These are phyloP conservation scores for Drosophila bocki DNA, from an alignment of 1,140 invertebrate genomes.

Conservation along the genomic window DNA sequence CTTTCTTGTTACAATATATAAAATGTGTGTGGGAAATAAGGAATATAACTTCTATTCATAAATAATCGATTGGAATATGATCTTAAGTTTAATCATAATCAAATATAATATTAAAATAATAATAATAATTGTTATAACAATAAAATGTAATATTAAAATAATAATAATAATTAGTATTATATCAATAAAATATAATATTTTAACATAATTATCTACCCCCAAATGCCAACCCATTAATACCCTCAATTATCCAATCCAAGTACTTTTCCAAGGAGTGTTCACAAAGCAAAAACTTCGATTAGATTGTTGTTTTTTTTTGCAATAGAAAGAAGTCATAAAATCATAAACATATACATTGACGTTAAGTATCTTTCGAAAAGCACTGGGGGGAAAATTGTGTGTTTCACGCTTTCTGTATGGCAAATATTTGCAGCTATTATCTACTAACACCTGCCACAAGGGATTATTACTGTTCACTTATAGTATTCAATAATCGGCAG, in stretches of 20 bases:
- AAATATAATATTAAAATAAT: neutral
- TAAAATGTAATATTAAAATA: too few species aligned
- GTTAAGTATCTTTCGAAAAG: slow-evolving; percentile 7
- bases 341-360: slow-evolving; percentile 19
- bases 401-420: neutral
- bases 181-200: neutral
- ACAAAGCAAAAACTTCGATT: slow-evolving; percentile 22
- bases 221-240: neutral
- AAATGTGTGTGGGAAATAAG: neutral
- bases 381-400: neutral
- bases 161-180: neutral
- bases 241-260: slow-evolving; percentile 6
- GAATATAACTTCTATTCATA: neutral
- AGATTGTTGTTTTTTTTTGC: slow-evolving; percentile 17
- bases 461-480: neutral
- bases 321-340: neutral
- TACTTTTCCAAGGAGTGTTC: slow-evolving; percentile 11
- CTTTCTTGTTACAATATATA: too few species aligned
- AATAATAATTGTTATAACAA: too few species aligned
- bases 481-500: neutral
- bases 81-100: neutral
- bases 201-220: neutral
- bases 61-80: neutral
- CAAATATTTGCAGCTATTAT: slow-evolving; percentile 12
- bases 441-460: neutral